phyloP scores from a whole-genome alignment of 2,888 invertebrate species.

The Agriotes lineatus region DNA sequence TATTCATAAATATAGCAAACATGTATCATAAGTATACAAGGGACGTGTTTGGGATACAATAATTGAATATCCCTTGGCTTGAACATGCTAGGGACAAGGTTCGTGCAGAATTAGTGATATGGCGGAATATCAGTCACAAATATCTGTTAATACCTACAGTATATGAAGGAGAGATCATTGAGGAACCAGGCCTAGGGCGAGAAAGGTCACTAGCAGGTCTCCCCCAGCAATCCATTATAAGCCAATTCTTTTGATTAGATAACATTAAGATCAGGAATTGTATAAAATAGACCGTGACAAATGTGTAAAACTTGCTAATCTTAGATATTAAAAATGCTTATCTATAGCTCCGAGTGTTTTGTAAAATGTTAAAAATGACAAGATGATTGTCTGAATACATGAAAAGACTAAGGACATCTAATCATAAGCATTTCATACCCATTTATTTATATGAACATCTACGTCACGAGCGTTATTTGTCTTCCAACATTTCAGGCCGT shows the following conservation, averaged over 20 bases:
- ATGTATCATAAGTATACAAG: constrained; percentile 54
- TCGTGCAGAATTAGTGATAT: constrained; percentile 33
- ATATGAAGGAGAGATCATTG: background rate
- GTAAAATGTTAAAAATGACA: constrained; percentile 47
- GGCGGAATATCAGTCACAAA: constrained; percentile 38
- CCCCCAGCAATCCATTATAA: too few relatives aligned
- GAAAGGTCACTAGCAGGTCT: too few relatives aligned
- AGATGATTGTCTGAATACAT: constrained; percentile 59
- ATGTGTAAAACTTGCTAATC: constrained; percentile 13
- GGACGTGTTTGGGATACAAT: constrained; percentile 46
- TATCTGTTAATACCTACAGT: constrained; percentile 22
- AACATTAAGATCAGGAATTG: constrained; percentile 1
- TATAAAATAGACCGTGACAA: constrained; percentile 24
- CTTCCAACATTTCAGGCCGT: constrained; percentile 26
- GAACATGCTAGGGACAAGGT: constrained; percentile 10
- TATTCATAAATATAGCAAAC: constrained; percentile 47
- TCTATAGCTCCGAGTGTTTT: constrained; percentile 19
- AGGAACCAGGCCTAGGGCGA: too few relatives aligned
- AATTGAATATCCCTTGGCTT: constrained; percentile 6
- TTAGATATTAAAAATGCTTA: constrained; percentile 9
- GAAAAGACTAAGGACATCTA: constrained; percentile 49
- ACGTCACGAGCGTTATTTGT: constrained; percentile 34
- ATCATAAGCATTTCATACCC: constrained; percentile 51
- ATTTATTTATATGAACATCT: constrained; percentile 42
- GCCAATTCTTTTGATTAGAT: background rate